These are phyloP conservation scores for Hylaeus volcanicus DNA, from an alignment of 1,140 invertebrate species.

Conservation along the genomic window DNA sequence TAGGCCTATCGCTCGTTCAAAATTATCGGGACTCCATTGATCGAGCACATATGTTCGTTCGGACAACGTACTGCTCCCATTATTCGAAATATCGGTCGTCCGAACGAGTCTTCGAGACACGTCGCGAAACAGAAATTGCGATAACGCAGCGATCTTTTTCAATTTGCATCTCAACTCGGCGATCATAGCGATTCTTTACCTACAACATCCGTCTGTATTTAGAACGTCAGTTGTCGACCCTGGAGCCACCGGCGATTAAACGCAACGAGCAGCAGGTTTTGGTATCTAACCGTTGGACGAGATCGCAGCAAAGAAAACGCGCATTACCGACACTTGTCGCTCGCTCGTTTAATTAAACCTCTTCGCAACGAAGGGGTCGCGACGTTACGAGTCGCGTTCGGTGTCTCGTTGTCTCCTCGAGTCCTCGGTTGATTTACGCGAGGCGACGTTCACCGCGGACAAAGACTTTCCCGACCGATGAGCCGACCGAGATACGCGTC, in stretches of 20 bases:
- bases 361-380: not conserved
- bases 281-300: not conserved
- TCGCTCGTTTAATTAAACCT: constrained; percentile 51
- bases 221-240: not conserved
- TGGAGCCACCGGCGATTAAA: not conserved
- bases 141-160: too few relatives aligned
- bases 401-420: constrained; percentile 17
- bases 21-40: too few relatives aligned
- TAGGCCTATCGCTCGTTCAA: too few relatives aligned
- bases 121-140: too few relatives aligned
- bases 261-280: not conserved
- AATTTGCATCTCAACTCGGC: too few relatives aligned
- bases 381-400: constrained; percentile 27
- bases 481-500: constrained; percentile 51
- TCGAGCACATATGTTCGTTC: too few relatives aligned
- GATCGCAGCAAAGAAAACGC: constrained; percentile 6
- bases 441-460: constrained; percentile 36
- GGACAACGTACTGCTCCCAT: too few relatives aligned
- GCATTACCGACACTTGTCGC: constrained; percentile 20
- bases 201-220: too few relatives aligned
- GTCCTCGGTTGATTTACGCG: constrained; percentile 50
- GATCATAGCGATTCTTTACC: too few relatives aligned
- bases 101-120: too few relatives aligned
- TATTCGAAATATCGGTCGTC: too few relatives aligned
- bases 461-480: constrained; percentile 43